Base-by-base conservation (phyloP, 1,140 invertebrate genomes). In the Stegodyphus dumicola region DNA sequence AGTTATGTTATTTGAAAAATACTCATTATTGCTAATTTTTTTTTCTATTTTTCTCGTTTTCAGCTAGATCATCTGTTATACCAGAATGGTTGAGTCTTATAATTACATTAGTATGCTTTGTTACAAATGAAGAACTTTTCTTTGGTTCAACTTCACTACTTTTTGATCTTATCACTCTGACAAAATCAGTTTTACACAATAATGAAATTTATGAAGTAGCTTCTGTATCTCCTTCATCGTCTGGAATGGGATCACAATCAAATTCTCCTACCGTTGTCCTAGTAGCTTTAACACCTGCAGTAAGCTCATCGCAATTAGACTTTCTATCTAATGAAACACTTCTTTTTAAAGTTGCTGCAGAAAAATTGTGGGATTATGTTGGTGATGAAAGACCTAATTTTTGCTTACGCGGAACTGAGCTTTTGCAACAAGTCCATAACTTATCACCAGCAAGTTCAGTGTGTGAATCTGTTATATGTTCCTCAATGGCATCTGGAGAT, bases 401-500 rank as follows among this genome's bases (percentile, higher is more conserved):
- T 85, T 94, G 94, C 88, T 91, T 94, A 79, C 90, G 92, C 56
- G 94, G 93, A 87, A 94, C 94, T 48, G 94, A 94, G 85, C 88
- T 95, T 18, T 89, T 95, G 4, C 93, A 95, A 87, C 93, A 94
- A 88, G 90, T 95, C 3, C 93, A 95, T 87, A 93, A 94, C 89
- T 92, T 93, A 60, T 93, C 94, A 64, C 93, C 94, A 75, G 91
- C 91, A 85, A 90, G 90, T 79, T 91, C 90, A 88, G 90, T 93
- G 15, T 94, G 94, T 85, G 94, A 95, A 90, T 92, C 94, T 89
- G 92, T 95, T 9, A 94, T 95, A 69, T 93, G 93, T 49, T 89
- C 89, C 92, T 76, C 92, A 90, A 71, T 92, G 75, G 88, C 91
- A 10, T 89, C 88, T n/a, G 88, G 89, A 52, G 90, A 90, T 85